Evolutionary conservation across 2,888 invertebrate genomes (phyloP).

Genomic region (Drosophila prolongata): DNA sequence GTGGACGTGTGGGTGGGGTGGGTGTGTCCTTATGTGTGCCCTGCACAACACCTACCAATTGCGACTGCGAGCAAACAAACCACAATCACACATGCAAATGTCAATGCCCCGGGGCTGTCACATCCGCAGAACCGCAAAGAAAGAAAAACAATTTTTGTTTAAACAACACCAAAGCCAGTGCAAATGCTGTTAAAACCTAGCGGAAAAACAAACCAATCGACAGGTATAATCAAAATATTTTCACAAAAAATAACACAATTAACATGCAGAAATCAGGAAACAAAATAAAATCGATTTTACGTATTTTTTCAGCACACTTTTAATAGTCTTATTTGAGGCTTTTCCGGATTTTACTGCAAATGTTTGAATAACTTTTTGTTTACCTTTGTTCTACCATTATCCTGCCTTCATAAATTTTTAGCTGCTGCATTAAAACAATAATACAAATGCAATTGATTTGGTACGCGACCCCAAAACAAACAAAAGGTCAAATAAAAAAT

Average conservation of each 20-base stretch:
- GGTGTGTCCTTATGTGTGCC: conserved; percentile 39
- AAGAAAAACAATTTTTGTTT: conserved; percentile 28
- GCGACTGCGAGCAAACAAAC: conserved; percentile 31
- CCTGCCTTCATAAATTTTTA: conserved; percentile 32
- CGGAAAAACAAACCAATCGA: conserved; percentile 25
- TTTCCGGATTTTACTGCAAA: conserved; percentile 39
- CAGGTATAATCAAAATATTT: conserved; percentile 52
- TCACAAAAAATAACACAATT: conserved; percentile 46
- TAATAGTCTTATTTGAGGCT: conserved; percentile 38
- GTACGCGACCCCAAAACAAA: conserved; percentile 5
- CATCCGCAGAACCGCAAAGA: conserved; percentile 6
- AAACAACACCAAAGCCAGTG: conserved; percentile 37
- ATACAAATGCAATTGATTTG: conserved; percentile 48
- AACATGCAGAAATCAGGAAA: conserved; percentile 41
- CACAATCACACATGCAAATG: conserved; percentile 45
- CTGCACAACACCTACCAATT: conserved; percentile 24
- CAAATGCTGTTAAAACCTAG: conserved; percentile 23
- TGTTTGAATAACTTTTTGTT: conserved; percentile 44
- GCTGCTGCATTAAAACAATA: conserved; percentile 45
- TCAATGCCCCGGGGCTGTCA: conserved; percentile 35
- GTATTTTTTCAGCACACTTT: conserved; percentile 23
- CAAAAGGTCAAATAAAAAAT: conserved; percentile 18
- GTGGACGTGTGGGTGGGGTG: conserved; percentile 2
- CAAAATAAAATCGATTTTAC: conserved; percentile 26
- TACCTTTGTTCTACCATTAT: conserved; percentile 17